phyloP scores from a whole-genome alignment of 2,113 vertebrate genomes.

The Balaeniceps rex region DNA sequence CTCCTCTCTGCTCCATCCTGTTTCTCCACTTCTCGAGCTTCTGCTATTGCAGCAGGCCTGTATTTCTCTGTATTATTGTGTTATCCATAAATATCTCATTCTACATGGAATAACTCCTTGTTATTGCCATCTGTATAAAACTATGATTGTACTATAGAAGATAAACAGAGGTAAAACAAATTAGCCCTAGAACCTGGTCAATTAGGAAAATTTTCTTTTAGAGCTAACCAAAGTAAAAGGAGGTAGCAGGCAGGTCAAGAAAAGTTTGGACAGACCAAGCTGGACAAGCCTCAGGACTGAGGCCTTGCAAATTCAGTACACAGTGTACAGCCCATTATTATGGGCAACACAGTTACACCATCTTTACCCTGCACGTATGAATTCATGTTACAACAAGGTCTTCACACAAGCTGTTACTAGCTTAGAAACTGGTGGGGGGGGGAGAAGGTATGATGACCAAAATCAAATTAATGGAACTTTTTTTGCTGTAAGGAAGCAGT shows the following conservation, averaged over 20 bases:
- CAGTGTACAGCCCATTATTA: neutral
- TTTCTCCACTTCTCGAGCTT: neutral
- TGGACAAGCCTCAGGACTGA: neutral
- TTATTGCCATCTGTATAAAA: neutral
- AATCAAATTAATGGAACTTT: neutral
- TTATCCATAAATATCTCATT: neutral
- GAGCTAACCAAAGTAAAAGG: neutral
- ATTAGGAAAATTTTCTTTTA: neutral
- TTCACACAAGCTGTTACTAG: neutral
- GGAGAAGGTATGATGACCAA: neutral
- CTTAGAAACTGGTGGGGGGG: fast-evolving
- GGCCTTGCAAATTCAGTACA: neutral
- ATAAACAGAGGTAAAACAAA: neutral
- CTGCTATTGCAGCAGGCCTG: neutral
- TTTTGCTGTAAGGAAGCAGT: neutral
- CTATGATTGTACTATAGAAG: neutral
- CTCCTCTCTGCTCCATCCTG: neutral
- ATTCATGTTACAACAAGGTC: neutral
- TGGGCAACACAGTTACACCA: neutral
- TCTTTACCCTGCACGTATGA: neutral
- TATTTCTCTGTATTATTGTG: neutral
- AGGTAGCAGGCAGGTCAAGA: neutral
- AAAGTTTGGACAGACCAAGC: neutral
- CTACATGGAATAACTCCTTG: neutral
- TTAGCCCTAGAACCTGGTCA: neutral